Evolutionary conservation across 2,888 invertebrate genomes (phyloP), one percentile per base, ranked within the genome.

Genomic region (Formica aserva): DNA sequence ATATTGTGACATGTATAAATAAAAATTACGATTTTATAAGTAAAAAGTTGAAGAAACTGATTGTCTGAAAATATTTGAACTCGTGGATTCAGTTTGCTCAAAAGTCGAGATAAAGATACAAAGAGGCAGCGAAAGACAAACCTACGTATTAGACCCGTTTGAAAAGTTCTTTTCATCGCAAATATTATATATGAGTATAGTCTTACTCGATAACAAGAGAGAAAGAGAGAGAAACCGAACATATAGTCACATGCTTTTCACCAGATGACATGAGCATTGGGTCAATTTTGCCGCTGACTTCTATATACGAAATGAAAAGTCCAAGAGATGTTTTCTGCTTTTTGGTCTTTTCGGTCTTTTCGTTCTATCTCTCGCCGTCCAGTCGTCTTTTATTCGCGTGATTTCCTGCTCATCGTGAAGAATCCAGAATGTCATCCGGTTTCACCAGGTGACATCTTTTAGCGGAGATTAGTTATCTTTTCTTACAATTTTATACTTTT

Each of bases 281-380:
- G 76, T 76, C 76, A 76, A 67, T 76, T 67, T 67, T 76, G 22
- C 18, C 26, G 18, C 35, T 66, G 67, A 76, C 76, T 76, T 35
- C 67, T 76, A 48, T 76, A 76, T 52, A 26, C 35, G 76, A 4
- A 76, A 76, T 18, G 48, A 76, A 76, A 35, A 48, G 66, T 76
- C 26, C 48, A 22, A 35, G 76, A 76, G 48, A 66, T 76, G 66
- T 65, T 41, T 13, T 52, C 67, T 48, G n/a, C 48, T 35, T 41
- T 26, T 35, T 38, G 29, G 29, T 62, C 74, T 41, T 52, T 65
- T 63, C 63, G 35, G 3, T 35, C 63, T 22, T 35, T 48, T 62
- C 32, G 3, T 32, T 52, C 15, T 9, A 5, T 48, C n/a, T 48
- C 8, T 48, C 38, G 15, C 22, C 22, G 29, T 41, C n/a, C 29